A percentile compares a stretch with the other conserved stretches of the same genome.
Conservation (phyloP, 2,113 vertebrate genomes). For the Melanerpes aurifrons region DNA sequence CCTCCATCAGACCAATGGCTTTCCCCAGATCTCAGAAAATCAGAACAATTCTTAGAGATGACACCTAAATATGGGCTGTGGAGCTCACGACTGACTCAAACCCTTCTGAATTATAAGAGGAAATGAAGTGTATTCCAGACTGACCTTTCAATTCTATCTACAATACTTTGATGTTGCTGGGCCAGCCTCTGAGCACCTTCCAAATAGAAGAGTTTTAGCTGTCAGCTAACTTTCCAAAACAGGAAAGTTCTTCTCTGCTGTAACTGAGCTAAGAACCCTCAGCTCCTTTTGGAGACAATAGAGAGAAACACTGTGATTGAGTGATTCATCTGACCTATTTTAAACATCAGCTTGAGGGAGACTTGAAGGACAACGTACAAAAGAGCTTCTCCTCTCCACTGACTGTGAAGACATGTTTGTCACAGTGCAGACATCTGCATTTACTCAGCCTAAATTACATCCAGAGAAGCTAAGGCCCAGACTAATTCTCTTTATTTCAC, state of each 20-base stretch:
- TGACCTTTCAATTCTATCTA: slow-evolving; percentile 16
- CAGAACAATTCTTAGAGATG: neutral
- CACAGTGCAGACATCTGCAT: slow-evolving; percentile 21
- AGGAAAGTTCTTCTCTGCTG: slow-evolving; percentile 10
- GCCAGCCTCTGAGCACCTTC: neutral
- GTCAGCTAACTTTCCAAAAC: slow-evolving; percentile 51
- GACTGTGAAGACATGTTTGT: slow-evolving; percentile 35
- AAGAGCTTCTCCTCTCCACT: slow-evolving; percentile 7
- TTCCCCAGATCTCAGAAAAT: neutral
- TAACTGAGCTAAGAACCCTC: slow-evolving; percentile 13
- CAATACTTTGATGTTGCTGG: neutral
- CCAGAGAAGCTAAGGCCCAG: slow-evolving; percentile 26
- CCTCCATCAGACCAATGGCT: neutral
- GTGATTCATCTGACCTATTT: slow-evolving; percentile 61
- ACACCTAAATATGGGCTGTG: neutral
- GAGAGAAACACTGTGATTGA: slow-evolving; percentile 9
- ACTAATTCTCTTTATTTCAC: neutral
- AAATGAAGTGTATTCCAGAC: neutral
- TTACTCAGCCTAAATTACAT: slow-evolving; percentile 40
- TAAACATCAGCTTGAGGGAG: slow-evolving; percentile 13
- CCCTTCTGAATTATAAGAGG: neutral
- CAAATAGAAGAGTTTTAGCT: slow-evolving; percentile 46
- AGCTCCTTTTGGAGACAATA: slow-evolving; percentile 48
- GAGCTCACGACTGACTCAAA: neutral
- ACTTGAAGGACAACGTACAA: neutral